Conservation (phyloP, 2,888 invertebrate species). For the Spilosoma lubricipeda region DNA sequence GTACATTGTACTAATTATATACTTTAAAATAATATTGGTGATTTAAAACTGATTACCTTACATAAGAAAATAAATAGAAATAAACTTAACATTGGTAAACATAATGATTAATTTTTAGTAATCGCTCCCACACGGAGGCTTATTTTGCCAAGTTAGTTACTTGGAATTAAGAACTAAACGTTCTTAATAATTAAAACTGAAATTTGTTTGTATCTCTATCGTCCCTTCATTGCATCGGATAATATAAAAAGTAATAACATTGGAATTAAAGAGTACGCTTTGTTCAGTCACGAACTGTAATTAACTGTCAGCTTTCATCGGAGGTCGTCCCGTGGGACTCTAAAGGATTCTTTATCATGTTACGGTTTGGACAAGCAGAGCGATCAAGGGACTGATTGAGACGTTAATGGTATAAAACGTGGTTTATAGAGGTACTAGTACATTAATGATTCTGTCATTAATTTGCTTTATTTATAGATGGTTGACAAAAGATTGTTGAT, state of each 20-base stretch:
- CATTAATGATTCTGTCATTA: no score
- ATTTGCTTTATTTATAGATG: no score
- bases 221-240: constrained; percentile 11
- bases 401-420: background rate
- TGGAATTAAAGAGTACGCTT: constrained; percentile 29
- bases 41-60: no score
- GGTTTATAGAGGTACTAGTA: background rate
- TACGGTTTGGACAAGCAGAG: constrained; percentile 3
- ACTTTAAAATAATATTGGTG: no score
- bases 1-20: no score
- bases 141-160: no score
- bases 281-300: constrained; percentile 41
- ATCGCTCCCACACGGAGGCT: no score
- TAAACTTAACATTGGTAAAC: no score
- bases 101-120: no score
- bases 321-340: constrained; percentile 38
- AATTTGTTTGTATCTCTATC: background rate
- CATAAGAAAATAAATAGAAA: no score
- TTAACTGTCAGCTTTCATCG: constrained; percentile 44
- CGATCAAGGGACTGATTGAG: constrained; percentile 1
- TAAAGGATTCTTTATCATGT: constrained; percentile 2
- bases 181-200: background rate
- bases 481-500: background rate
- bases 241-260: constrained; percentile 24
- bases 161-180: no score